A percentile compares a stretch with the other conserved stretches of the same genome.
Conservation (phyloP, 2,113 vertebrate genomes). For the Anarhynchus alexandrinus region DNA sequence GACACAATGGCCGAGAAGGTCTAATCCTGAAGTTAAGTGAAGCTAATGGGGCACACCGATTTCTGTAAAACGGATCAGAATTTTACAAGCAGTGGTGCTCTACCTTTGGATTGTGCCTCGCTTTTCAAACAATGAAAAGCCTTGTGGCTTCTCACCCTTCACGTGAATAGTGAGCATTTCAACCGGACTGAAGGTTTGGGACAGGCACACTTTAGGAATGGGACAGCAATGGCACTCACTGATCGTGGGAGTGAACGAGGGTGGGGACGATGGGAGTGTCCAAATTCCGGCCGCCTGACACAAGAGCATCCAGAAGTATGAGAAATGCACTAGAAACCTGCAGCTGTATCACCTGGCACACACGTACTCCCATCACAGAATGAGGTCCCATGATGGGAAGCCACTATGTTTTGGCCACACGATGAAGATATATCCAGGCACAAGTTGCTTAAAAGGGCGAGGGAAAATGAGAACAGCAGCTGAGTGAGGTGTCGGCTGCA, state of each 20-base stretch:
- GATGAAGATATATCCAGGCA: not conserved
- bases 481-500: not conserved
- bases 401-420: not conserved
- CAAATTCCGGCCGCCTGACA: not conserved
- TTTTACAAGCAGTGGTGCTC: not conserved
- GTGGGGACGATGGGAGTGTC: accelerated
- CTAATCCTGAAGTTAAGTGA: not conserved
- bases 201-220: accelerated
- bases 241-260: not conserved
- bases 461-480: not conserved
- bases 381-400: not conserved
- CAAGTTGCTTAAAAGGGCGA: not conserved
- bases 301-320: not conserved
- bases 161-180: not conserved
- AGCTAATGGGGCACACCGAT: not conserved
- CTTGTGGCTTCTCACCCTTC: not conserved
- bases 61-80: not conserved
- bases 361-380: not conserved
- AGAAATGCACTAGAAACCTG: not conserved
- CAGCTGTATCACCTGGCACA: not conserved
- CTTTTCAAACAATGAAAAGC: not conserved
- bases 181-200: not conserved
- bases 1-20: not conserved
- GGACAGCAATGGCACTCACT: not conserved
- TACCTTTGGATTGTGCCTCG: accelerated